Conservation (phyloP, 2,113 vertebrate genomes). For the Macaca mulatta region DNA sequence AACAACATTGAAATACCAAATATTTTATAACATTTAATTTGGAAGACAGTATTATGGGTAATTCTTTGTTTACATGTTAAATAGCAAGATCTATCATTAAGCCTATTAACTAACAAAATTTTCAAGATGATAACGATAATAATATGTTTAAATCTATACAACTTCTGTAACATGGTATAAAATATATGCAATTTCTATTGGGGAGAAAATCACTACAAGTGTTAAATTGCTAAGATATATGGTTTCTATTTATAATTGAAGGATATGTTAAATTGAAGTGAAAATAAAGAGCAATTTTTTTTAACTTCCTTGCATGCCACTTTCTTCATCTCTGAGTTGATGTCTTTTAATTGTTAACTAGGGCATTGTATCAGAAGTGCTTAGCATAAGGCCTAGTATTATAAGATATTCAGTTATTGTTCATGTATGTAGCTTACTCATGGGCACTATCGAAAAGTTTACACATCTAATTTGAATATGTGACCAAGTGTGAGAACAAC, state of each 20-base stretch:
- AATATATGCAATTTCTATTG: not conserved
- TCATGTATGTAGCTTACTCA: not conserved
- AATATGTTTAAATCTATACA: not conserved
- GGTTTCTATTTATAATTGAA: not conserved
- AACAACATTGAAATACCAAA: not conserved
- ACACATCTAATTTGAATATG: not conserved
- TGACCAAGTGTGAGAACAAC: not conserved
- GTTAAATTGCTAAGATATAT: not conserved
- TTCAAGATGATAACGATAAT: not conserved
- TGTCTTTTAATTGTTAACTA: not conserved
- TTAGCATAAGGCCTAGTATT: not conserved
- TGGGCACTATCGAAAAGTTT: not conserved
- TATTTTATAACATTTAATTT: not conserved
- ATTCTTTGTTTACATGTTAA: not conserved
- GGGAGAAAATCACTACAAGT: not conserved
- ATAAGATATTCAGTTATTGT: not conserved
- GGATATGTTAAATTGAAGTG: not conserved
- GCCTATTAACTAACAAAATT: not conserved
- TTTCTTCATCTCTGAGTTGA: not conserved
- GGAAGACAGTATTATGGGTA: fast-evolving
- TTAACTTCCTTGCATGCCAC: not conserved
- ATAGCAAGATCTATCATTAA: not conserved
- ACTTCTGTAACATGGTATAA: not conserved
- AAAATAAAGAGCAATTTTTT: not conserved
- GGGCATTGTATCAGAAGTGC: not conserved